Evolutionary conservation across 2,888 invertebrate genomes (phyloP).

Genomic region (Lagria hirta): DNA sequence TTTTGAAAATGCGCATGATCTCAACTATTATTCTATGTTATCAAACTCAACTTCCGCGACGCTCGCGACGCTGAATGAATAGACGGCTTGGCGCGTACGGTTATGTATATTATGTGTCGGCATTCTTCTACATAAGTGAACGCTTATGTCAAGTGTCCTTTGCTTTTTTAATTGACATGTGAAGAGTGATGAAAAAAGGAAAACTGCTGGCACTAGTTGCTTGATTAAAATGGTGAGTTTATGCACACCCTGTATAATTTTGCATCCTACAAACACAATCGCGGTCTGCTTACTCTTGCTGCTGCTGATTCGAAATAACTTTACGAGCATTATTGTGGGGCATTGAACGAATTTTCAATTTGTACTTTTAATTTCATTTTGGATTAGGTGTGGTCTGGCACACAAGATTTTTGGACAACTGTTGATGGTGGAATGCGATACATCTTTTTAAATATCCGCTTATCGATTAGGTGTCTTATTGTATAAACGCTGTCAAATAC

Average conservation of each 20-base stretch:
- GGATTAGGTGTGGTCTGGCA: slow-evolving; percentile 13
- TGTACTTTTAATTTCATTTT: too few relatives aligned
- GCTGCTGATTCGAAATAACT: slow-evolving; percentile 4
- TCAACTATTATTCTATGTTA: slow-evolving; percentile 15
- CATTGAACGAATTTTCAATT: too few relatives aligned
- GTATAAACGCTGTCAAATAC: slow-evolving; percentile 6
- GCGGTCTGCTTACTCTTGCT: slow-evolving; percentile 2
- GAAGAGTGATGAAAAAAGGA: slow-evolving; percentile 10
- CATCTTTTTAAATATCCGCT: slow-evolving; percentile 2
- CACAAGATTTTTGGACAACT: slow-evolving; percentile 1
- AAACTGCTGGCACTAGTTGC: slow-evolving; percentile 22
- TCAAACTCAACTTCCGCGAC: slow-evolving; percentile 39
- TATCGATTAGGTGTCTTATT: slow-evolving; percentile 7
- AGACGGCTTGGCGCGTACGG: slow-evolving; percentile 29
- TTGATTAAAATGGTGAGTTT: slow-evolving; percentile 18
- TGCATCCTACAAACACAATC: neutral
- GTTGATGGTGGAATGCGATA: slow-evolving; percentile 9
- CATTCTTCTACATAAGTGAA: slow-evolving; percentile 21
- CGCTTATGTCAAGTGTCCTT: slow-evolving; percentile 22
- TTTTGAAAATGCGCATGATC: slow-evolving; percentile 26
- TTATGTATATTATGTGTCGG: slow-evolving; percentile 15
- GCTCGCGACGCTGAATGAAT: slow-evolving; percentile 25
- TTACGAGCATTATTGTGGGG: slow-evolving; percentile 6
- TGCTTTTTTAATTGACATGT: slow-evolving; percentile 23
- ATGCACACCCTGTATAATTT: too few relatives aligned